phyloP scores from a whole-genome alignment of 2,113 vertebrate genomes.

The Nyctereutes procyonoides region DNA sequence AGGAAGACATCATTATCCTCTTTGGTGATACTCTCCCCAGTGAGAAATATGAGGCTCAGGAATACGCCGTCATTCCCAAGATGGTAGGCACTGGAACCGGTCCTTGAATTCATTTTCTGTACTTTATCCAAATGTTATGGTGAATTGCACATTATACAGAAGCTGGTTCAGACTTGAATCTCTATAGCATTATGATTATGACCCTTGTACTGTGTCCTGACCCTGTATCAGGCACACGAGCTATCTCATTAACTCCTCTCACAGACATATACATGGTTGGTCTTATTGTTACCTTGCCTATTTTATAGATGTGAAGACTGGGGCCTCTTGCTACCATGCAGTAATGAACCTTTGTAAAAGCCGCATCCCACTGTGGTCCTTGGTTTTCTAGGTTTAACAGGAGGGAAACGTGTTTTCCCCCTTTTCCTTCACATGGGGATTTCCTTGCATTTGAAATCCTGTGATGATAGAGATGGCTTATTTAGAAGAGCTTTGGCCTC shows the following conservation, averaged over 20 bases:
- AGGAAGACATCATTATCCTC: not conserved
- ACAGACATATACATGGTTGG: accelerated
- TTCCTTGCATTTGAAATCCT: constrained; percentile 35
- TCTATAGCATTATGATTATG: not conserved
- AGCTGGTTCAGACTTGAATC: not conserved
- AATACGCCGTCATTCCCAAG: not conserved
- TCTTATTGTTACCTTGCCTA: not conserved
- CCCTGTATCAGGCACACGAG: accelerated
- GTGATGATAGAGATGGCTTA: constrained; percentile 73
- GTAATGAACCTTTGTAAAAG: not conserved
- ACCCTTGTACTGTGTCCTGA: not conserved
- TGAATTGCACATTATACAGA: not conserved
- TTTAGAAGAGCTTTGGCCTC: constrained; percentile 69
- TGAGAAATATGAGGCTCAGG: not conserved
- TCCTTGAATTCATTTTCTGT: not conserved
- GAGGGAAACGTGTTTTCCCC: not conserved
- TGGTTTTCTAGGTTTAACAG: not conserved
- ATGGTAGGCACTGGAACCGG: no score
- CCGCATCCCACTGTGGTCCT: accelerated
- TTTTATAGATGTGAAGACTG: not conserved
- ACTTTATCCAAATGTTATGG: not conserved
- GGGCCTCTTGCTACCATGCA: not conserved
- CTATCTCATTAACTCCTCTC: not conserved
- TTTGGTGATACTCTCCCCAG: not conserved
- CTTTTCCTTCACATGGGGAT: not conserved